Evolutionary conservation across 1,140 invertebrate species (phyloP).

Genomic region (Diuraphis noxia): DNA sequence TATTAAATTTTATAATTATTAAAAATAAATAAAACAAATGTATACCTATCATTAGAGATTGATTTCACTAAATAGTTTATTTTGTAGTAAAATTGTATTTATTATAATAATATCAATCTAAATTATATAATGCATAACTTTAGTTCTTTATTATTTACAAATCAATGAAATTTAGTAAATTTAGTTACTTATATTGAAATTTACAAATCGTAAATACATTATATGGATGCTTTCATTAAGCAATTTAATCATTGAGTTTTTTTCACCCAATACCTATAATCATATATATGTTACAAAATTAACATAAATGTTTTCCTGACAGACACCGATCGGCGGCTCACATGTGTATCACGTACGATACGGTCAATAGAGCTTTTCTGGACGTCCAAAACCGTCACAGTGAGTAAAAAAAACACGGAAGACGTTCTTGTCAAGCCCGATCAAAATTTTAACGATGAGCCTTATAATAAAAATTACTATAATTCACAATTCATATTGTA

Average conservation of each 20-base stretch:
- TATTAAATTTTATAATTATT: neutral
- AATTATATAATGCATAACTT: neutral
- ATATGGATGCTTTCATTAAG: neutral
- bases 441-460: neutral
- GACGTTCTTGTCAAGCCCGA: neutral
- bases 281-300: neutral
- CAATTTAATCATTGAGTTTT: neutral
- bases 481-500: neutral
- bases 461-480: neutral
- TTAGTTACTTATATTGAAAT: neutral
- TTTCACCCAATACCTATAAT: neutral
- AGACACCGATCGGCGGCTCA: constrained; percentile 41
- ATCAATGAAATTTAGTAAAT: neutral
- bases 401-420: neutral
- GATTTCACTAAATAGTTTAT: too few relatives aligned
- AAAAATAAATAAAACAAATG: neutral
- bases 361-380: constrained; percentile 35
- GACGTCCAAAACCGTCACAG: constrained; percentile 37
- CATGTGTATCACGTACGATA: constrained; percentile 46
- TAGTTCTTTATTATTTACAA: neutral
- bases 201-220: neutral
- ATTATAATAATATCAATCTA: too few relatives aligned
- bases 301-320: neutral
- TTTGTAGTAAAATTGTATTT: too few relatives aligned
- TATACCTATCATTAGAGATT: too few relatives aligned